Evolutionary conservation across 2,888 invertebrate genomes (phyloP).

Genomic region (Arctia plantaginis): DNA sequence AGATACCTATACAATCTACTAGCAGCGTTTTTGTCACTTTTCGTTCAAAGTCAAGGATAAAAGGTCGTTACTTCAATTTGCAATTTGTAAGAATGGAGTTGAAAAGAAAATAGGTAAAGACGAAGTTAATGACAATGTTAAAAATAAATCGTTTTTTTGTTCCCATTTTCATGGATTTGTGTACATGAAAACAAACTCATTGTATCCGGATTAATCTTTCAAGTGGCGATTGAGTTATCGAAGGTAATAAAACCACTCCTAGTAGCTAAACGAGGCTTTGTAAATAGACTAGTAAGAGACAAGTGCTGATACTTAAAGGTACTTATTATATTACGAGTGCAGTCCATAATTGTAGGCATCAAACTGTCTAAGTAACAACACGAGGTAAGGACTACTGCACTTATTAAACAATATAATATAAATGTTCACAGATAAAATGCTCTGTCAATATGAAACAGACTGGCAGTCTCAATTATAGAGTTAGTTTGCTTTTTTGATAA

Average conservation of each 20-base stretch:
- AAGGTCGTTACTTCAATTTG: background rate
- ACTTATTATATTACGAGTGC: too few species aligned
- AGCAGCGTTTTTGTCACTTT: background rate
- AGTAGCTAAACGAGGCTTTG: background rate
- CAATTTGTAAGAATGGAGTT: background rate
- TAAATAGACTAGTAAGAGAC: background rate
- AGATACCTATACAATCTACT: background rate
- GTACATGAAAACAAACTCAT: background rate
- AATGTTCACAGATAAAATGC: too few species aligned
- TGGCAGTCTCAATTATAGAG: too few species aligned
- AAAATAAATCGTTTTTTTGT: background rate
- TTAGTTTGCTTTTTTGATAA: too few species aligned
- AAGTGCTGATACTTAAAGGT: background rate
- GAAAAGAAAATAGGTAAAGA: background rate
- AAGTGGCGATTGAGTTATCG: background rate
- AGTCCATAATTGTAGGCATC: too few species aligned
- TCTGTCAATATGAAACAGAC: too few species aligned
- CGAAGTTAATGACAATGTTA: background rate
- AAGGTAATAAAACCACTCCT: background rate
- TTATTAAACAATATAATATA: too few species aligned
- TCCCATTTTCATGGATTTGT: background rate
- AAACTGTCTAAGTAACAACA: too few species aligned
- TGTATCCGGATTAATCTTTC: background rate
- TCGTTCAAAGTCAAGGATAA: constrained; percentile 16
- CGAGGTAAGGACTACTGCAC: too few species aligned